Conservation (phyloP, 2,113 vertebrate species). For the Dermatemys mawii region DNA sequence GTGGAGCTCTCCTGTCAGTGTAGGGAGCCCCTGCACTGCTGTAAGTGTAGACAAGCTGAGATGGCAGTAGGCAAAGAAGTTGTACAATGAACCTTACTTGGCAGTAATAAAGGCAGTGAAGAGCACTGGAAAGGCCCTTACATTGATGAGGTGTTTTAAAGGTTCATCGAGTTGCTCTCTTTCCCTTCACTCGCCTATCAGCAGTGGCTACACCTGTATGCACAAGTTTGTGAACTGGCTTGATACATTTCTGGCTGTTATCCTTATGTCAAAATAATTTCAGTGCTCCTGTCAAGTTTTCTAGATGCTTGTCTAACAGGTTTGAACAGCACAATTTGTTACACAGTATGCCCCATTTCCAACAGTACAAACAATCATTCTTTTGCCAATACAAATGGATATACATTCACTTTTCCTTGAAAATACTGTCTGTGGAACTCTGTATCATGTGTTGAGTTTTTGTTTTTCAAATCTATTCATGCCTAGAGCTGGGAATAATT, state of each 20-base stretch:
- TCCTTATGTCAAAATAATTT: neutral
- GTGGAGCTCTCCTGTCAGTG: too few relatives aligned
- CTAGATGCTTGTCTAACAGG: neutral
- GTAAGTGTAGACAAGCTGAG: too few relatives aligned
- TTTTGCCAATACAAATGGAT: neutral
- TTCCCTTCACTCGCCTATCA: neutral
- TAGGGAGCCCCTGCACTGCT: too few relatives aligned
- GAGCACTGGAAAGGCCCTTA: neutral
- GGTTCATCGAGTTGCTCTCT: neutral
- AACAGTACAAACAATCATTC: neutral
- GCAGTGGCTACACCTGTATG: neutral
- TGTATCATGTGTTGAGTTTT: neutral
- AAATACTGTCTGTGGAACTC: neutral
- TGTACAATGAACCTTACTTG: neutral
- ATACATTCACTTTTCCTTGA: neutral
- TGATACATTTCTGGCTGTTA: neutral
- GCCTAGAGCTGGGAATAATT: neutral
- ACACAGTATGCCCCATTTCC: neutral
- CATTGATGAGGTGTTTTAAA: neutral
- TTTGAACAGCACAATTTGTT: conserved; percentile 17
- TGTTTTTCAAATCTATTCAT: neutral
- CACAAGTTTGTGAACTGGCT: neutral
- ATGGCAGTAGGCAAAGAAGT: neutral
- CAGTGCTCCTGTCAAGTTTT: neutral
- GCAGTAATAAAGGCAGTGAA: neutral